These are phyloP conservation scores for Nesidiocoris tenuis DNA, from an alignment of 2,888 invertebrate species.

Conservation along the genomic window DNA sequence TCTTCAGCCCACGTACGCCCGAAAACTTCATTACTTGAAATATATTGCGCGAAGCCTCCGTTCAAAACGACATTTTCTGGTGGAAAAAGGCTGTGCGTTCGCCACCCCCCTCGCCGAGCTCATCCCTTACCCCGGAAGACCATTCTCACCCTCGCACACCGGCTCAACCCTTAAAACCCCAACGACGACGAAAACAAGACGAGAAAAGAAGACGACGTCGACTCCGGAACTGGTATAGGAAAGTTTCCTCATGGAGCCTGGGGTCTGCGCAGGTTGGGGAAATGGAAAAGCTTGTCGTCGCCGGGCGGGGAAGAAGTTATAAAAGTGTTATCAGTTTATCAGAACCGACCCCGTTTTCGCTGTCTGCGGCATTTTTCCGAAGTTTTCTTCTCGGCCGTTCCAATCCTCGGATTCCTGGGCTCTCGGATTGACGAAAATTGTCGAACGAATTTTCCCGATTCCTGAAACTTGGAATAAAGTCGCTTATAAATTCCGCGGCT, in stretches of 20 bases:
- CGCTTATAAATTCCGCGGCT: no score
- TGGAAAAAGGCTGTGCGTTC: neutral
- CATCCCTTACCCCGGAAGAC: neutral
- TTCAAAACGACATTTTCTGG: neutral
- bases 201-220: neutral
- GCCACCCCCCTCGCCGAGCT: neutral
- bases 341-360: neutral
- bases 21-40: neutral
- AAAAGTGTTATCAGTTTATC: conserved; percentile 10
- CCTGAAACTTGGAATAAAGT: no score
- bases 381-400: neutral
- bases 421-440: no score
- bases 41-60: neutral
- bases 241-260: neutral
- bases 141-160: neutral
- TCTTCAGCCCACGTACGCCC: neutral
- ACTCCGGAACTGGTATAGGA: neutral
- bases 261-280: neutral
- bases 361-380: neutral
- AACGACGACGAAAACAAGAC: neutral
- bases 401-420: no score
- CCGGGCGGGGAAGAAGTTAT: neutral
- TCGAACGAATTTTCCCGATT: no score
- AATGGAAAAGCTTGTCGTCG: conserved; percentile 5
- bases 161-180: neutral